phyloP scores from a whole-genome alignment of 2,113 vertebrate species.

The Crotalus horridus region DNA sequence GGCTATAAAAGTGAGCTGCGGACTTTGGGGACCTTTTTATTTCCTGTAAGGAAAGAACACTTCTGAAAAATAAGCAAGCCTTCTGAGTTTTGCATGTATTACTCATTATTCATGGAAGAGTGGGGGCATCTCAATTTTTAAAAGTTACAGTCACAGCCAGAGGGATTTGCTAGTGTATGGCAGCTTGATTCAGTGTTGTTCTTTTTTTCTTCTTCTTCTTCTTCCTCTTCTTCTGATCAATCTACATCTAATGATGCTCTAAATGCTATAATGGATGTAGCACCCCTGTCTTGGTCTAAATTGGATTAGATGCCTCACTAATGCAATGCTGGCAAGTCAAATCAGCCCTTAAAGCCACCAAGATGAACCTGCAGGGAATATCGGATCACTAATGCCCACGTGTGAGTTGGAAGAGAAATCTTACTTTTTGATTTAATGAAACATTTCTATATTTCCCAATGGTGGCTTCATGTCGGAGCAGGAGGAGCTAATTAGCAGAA shows the following conservation, averaged over 20 bases:
- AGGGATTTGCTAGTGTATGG: conserved; percentile 49
- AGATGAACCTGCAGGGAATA: conserved; percentile 64
- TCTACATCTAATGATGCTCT: conserved; percentile 67
- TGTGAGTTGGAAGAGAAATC: conserved; percentile 54
- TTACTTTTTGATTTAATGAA: conserved; percentile 68
- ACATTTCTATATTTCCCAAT: conserved; percentile 56
- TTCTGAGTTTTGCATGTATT: not conserved
- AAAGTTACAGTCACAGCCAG: conserved; percentile 26
- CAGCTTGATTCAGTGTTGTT: conserved; percentile 57
- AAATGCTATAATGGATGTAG: conserved; percentile 66
- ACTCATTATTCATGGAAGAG: not conserved
- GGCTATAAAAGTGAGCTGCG: not conserved
- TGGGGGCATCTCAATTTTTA: not conserved
- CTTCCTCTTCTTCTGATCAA: conserved; percentile 42
- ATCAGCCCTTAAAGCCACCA: conserved; percentile 65
- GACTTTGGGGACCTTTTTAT: not conserved
- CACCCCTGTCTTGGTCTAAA: conserved; percentile 64
- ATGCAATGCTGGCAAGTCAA: conserved; percentile 63
- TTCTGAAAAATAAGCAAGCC: conserved; percentile 18
- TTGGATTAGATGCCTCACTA: conserved; percentile 72
- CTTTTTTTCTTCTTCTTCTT: conserved; percentile 30
- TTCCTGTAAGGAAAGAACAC: not conserved
- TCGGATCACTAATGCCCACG: conserved; percentile 53
- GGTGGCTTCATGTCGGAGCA: conserved; percentile 44
- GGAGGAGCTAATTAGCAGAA: conserved; percentile 62